A percentile compares a stretch with the other conserved stretches of the same genome.
Evolutionary conservation across 2,113 vertebrate species (phyloP).

Genomic region (Asarcornis scutulata): DNA sequence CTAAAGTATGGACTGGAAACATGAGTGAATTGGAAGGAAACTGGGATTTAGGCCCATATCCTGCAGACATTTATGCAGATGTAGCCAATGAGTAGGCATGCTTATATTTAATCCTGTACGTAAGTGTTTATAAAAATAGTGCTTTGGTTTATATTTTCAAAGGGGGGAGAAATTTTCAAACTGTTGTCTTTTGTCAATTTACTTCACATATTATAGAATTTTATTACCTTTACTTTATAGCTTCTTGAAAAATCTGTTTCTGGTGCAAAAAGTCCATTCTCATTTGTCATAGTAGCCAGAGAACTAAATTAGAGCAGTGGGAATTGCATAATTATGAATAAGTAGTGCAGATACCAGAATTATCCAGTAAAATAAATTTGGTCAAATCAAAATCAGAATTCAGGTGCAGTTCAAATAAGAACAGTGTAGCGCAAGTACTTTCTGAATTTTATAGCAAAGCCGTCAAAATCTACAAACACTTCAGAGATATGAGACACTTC

Average conservation of each 20-base stretch:
- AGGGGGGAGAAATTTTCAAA: neutral
- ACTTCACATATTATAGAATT: neutral
- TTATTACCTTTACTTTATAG: neutral
- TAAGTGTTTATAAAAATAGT: neutral
- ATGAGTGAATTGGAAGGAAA: neutral
- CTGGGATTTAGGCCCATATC: conserved; percentile 20
- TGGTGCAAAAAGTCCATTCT: neutral
- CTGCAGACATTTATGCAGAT: conserved; percentile 12
- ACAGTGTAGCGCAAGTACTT: neutral
- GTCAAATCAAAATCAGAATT: neutral
- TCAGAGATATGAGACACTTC: neutral
- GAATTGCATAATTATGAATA: neutral
- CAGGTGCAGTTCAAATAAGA: neutral
- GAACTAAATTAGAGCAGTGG: neutral
- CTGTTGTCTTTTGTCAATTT: neutral
- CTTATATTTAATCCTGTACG: neutral
- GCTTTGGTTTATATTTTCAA: neutral
- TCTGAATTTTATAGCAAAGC: neutral
- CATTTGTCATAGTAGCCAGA: neutral
- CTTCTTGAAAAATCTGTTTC: neutral
- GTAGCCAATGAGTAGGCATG: conserved; percentile 1
- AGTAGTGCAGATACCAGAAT: neutral
- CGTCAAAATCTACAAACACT: neutral
- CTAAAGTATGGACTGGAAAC: neutral
- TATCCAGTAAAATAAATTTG: neutral